A percentile compares a stretch with the other conserved stretches of the same genome.
phyloP scores from a whole-genome alignment of 2,888 invertebrate genomes.

The Desoria tigrina region DNA sequence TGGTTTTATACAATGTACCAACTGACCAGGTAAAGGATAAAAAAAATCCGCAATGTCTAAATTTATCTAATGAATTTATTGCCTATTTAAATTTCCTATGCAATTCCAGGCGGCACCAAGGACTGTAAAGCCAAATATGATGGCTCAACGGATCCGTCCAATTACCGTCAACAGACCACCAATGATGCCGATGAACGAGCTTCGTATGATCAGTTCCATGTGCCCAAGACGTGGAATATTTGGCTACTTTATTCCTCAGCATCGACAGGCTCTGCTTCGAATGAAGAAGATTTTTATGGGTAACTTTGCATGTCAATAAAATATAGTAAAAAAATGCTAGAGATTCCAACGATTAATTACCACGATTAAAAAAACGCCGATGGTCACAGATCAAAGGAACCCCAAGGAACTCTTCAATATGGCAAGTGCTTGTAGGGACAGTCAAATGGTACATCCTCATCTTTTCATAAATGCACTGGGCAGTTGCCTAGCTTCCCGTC shows the following conservation, averaged over 20 bases:
- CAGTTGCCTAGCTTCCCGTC: constrained; percentile 73
- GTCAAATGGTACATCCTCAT: constrained; percentile 37
- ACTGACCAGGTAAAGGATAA: constrained; percentile 10
- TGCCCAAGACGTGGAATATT: constrained; percentile 42
- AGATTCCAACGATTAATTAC: not conserved
- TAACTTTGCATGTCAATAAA: constrained; percentile 20
- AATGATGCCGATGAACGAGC: constrained; percentile 28
- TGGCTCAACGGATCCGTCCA: not conserved
- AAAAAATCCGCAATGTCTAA: no score
- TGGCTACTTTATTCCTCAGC: constrained; percentile 44
- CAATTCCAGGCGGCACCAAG: not conserved
- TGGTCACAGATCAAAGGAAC: constrained; percentile 24
- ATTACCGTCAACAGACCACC: constrained; percentile 12
- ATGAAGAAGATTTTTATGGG: constrained; percentile 40
- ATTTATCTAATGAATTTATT: not conserved
- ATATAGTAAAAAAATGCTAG: constrained; percentile 5
- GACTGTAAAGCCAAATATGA: constrained; percentile 5
- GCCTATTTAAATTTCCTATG: not conserved
- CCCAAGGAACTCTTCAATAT: constrained; percentile 32
- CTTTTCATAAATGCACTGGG: constrained; percentile 74
- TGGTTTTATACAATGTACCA: constrained; percentile 13
- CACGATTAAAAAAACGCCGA: not conserved
- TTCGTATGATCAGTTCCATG: constrained; percentile 10
- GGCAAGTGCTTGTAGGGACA: constrained; percentile 43
- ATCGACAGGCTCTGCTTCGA: constrained; percentile 33